Evolutionary conservation across 2,888 invertebrate genomes (phyloP), one percentile per base, ranked within the genome.

Genomic region (Dysmachus trigonus): DNA sequence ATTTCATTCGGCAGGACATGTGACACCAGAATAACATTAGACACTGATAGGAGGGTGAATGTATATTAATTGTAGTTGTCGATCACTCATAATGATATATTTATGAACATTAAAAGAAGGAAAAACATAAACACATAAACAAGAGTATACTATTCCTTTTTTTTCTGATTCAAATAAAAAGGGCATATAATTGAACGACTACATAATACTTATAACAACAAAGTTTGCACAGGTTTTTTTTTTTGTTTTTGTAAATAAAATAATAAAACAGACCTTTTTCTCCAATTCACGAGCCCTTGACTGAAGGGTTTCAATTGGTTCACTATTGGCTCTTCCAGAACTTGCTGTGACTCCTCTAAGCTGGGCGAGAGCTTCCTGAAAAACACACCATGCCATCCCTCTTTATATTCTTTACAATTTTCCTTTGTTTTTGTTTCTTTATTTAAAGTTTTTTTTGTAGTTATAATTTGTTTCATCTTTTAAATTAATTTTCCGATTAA

Each of bases 221-320:
- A 27, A 53, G 22, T 53, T 62, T 62, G 0, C 27, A 27, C 27
- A 18, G 18, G 0, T 27, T 53, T 62, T 5, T 72, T 72, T 72
- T 31, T 72, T 72, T 72, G 30, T 72, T 72, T 73, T 33, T 33
- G 8, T 73, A 31, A 73, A 73, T 33, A 73, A 73, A 73, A 73
- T 35, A 13, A 73, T 85, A 51, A 18, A 82, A 88, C 88, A 76
- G 89, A 97, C 97, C 94, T 98, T 98, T 92, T 98, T 98, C 92
- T 98, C 98, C 88, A 98, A 93, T 92, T 98, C 98, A 88, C 98
- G 94, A 84, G 97, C 96, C 89, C 96, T 94, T 77, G 96, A 97
- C 92, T 97, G 96, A 90, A 96, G 93, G 88, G 95, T 95, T 90
- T 95, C 95, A 87, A 95, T 93, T 53, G 94, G 94, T 89, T 96